A percentile compares a stretch with the other conserved stretches of the same genome.
Conservation (phyloP, 2,113 vertebrate genomes). For the Tragulus kanchil region DNA sequence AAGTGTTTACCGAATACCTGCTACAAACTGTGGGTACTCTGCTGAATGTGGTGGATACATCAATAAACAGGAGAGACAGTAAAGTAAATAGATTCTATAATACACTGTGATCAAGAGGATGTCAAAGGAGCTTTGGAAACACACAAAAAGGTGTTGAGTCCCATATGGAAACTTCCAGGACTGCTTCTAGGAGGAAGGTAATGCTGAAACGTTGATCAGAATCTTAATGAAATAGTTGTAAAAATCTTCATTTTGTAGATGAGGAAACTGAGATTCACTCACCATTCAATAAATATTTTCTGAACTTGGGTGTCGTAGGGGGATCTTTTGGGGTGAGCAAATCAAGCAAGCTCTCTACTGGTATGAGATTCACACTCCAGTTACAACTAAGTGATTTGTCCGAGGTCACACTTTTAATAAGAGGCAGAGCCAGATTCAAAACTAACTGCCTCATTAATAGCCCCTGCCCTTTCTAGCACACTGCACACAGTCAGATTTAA, state of each 20-base stretch:
- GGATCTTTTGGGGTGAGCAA: not conserved
- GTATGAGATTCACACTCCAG: not conserved
- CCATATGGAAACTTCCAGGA: not conserved
- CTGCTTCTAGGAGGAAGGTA: not conserved
- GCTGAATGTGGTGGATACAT: not conserved
- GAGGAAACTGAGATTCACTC: not conserved
- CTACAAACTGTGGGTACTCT: not conserved
- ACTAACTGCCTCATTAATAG: not conserved
- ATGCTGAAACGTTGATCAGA: not conserved
- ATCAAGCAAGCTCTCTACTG: not conserved
- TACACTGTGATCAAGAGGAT: not conserved
- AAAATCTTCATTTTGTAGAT: not conserved
- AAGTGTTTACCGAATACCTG: constrained; percentile 5
- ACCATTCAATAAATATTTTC: not conserved
- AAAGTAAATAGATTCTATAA: not conserved
- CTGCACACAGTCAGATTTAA: not conserved
- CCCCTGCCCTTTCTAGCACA: not conserved
- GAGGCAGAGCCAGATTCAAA: not conserved
- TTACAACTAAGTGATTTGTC: not conserved
- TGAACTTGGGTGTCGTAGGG: not conserved
- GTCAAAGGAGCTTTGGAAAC: not conserved
- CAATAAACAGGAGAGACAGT: not conserved
- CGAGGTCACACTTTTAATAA: not conserved
- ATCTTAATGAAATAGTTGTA: not conserved
- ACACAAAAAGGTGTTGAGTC: rapidly evolving